A percentile compares a stretch with the other conserved stretches of the same genome.
Conservation (phyloP, 1,140 invertebrate genomes). For the Steinernema feltiae region DNA sequence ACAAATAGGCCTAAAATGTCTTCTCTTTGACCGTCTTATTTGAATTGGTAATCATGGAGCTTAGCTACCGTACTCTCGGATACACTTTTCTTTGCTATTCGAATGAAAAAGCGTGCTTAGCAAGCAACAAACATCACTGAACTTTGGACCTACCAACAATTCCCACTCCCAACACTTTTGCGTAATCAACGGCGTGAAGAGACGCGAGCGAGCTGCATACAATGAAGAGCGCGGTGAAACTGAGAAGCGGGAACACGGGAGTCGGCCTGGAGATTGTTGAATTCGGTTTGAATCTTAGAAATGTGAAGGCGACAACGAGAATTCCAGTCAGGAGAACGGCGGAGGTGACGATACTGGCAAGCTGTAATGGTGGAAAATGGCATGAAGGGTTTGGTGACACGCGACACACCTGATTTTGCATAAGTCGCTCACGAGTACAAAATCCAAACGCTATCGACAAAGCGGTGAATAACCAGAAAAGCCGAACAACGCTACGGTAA, state of each 20-base stretch:
- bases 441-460: background rate
- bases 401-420: background rate
- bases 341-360: background rate
- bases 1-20: background rate
- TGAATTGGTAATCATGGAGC: too few species aligned
- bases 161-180: background rate
- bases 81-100: too few species aligned
- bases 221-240: background rate
- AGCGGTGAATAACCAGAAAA: background rate
- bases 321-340: background rate
- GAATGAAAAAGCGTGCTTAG: background rate
- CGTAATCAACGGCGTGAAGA: background rate
- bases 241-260: background rate
- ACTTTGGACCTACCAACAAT: background rate
- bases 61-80: too few species aligned
- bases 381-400: background rate
- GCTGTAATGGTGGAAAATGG: background rate
- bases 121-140: background rate
- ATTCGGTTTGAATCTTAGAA: background rate
- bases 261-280: background rate
- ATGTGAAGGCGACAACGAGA: background rate
- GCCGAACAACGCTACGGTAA: background rate
- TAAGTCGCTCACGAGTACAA: background rate
- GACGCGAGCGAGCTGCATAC: background rate
- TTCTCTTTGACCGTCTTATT: too few species aligned